Evolutionary conservation across 23 tunicate species (phyloP), one percentile per base, ranked within the genome.

Genomic region (Styela clava): DNA sequence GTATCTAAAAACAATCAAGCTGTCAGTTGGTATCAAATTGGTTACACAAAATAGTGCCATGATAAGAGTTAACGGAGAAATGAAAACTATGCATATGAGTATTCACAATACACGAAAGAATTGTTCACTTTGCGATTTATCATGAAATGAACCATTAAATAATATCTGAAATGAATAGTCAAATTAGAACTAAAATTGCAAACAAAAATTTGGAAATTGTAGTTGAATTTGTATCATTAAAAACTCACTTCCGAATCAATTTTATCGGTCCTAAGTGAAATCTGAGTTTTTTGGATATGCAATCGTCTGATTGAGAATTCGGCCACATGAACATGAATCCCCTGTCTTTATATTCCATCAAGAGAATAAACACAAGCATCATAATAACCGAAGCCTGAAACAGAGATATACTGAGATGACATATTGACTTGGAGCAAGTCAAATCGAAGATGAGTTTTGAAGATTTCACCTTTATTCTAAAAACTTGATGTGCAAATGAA

Each of bases 241-340:
- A 12, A 44, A 44, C 85, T 73, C 69, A 93, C 98, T 91, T 96
- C 81, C 99, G 61, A 36, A 96, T 83, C 2, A 91, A 88, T 24
- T 87, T 71, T 3, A 91, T 76, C 1, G 99, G 99, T 20, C 88
- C 88, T 1, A 85, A 74, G 76, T 72, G 30, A 2, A 96, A 70
- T 35, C 91, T 82, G 16, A 96, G 64, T 63, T 82, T 86, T 62
- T 87, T 81, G 1, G 99, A 87, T 56, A 91, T 22, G 62, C 62
- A 84, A 81, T 91, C 99, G 31, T 87, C 85, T 5, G 97, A 91
- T 26, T 34, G 32, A 30, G 88, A 90, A 77, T 96, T 96, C 2
- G 99, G 99, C 99, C 99, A 96, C 92, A 93, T 93, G 56, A 96
- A 24, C 68, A 91, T 63, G 1, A 88, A 69, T 2, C 99, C 99